Percentiles rank a stretch among this genome's conserved stretches.
Evolutionary conservation across 2,113 vertebrate genomes (phyloP).

Genomic region (Ammospiza nelsoni): DNA sequence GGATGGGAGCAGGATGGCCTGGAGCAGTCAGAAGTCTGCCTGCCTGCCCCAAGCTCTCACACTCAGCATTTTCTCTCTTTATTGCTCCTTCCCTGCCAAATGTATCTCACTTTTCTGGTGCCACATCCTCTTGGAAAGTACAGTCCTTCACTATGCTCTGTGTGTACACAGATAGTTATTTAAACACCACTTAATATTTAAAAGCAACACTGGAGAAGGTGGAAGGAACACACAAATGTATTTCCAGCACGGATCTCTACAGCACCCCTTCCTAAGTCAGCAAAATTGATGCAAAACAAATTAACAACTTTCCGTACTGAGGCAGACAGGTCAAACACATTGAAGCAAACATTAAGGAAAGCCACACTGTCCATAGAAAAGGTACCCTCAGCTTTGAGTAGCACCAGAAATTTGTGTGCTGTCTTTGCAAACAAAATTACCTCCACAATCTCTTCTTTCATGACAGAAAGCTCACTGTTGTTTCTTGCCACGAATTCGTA

Average conservation of each 20-base stretch:
- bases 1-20: background rate
- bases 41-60: background rate
- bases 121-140: background rate
- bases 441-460: constrained; percentile 93
- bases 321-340: background rate
- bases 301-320: background rate
- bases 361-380: background rate
- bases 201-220: background rate
- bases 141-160: background rate
- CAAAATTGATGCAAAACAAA: background rate
- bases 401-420: background rate
- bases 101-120: background rate
- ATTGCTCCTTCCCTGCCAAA: background rate
- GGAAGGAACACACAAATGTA: background rate
- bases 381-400: background rate
- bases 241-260: background rate
- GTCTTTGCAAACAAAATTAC: constrained; percentile 68
- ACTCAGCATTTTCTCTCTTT: background rate
- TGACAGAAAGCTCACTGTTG: constrained; percentile 90
- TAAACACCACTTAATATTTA: background rate
- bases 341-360: background rate
- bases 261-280: background rate
- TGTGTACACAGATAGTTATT: background rate
- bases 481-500: constrained; percentile 95
- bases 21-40: background rate